Evolutionary conservation across 2,113 vertebrate genomes (phyloP), one percentile per base, ranked within the genome.

Genomic region (Thymallus thymallus): DNA sequence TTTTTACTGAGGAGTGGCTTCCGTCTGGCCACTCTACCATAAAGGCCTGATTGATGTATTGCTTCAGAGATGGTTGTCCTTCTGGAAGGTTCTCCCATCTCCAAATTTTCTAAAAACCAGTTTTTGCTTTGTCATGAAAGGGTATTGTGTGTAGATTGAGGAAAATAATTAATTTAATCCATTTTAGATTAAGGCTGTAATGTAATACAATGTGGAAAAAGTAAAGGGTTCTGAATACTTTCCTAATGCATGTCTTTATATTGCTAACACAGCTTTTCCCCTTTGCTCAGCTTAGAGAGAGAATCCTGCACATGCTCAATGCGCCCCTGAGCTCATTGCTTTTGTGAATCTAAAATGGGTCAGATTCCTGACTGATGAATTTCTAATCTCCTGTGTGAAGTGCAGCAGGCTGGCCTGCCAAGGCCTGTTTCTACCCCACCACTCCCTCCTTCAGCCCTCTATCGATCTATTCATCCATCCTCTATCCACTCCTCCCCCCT

Each of bases 321-420:
- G 64, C 22, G 0, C 81, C 76, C 58, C 78, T 79, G 58, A 83
- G 86, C 77, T 61, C 71, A 86, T 86, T 76, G 81, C 79, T 87
- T 74, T 74, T 90, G 79, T 84, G 83, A 86, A 81, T 90, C 86
- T 84, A 92, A 93, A 92, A 81, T 91, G 85, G 91, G 91, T 93
- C 90, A 91, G 85, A 89, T 91, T 92, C 87, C 84, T 89, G 66
- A 82, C 79, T n/a, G 76, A 88, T 84, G 87, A 87, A 87, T 26
- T 71, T 75, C 65, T 82, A 80, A 81, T 90, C 89, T 91, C 82
- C 86, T 87, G 81, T 89, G 73, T 88, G 81, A 89, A 76, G 75
- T 71, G 78, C 71, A 79, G 85, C 73, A 80, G 79, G 35, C 35
- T 41, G 35, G 35, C 35, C 35, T 41, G 35, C 35, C 35, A 26